Evolutionary conservation across 1,140 invertebrate species (phyloP), one percentile per base, ranked within the genome.

Genomic region (Drosophila miranda): DNA sequence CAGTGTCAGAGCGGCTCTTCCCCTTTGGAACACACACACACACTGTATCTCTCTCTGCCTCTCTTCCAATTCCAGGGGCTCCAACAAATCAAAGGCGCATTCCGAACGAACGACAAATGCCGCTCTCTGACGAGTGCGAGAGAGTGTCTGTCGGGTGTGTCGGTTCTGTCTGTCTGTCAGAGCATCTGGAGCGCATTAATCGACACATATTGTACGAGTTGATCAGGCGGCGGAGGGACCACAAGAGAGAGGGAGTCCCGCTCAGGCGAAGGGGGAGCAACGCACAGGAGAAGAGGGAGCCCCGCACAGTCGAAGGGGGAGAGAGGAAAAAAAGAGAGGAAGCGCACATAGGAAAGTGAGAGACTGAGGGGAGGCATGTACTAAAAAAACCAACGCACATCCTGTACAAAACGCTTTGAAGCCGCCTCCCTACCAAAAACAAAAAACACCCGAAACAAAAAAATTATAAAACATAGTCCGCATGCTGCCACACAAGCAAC

Each of bases 121-220:
- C 71, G 57, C 45, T 58, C 42, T 13, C 34, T 44, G 48, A 66
- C 48, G 79, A 62, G 64, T 60, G 56, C 48, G 23, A 67, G 62
- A 38, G 34, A 38, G 34, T 38, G 34, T 38, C 34, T 13, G 30
- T 34, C 30, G 30, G 30, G 11, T 38, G 11, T 13, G 30, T 34
- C 30, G 30, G 30, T 11, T 38, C 34, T 11, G 34, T 38, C 34
- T 13, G 11, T 68, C 61, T 63, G 71, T 56, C 64, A 74, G 69
- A 86, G 82, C 81, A 86, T 86, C 81, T 86, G 81, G 81, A 86
- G 81, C 81, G 78, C 81, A 87, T 86, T 86, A 86, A 86, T 86
- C 81, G 81, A 86, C 81, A 84, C 81, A 86, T 84, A 86, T 81
- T 82, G 78, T 81, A 59, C 49, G 78, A 80, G 76, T 75, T 76